Base-by-base conservation (phyloP, 2,113 vertebrate genomes). In the Formicarius rufipectus region DNA sequence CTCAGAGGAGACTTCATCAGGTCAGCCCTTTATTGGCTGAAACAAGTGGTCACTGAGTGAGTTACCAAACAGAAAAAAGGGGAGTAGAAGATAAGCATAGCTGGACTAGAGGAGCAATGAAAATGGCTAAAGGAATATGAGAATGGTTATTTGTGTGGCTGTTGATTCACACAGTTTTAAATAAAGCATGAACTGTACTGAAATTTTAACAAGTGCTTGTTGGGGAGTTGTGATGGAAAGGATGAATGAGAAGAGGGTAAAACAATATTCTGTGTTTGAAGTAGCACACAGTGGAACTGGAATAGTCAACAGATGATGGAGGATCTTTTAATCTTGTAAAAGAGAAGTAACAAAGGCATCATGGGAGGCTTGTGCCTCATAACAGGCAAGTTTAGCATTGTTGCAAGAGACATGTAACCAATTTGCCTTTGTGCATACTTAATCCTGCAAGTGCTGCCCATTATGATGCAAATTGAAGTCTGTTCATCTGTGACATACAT, bases 401-500 rank as follows among this genome's bases (percentile, higher is more conserved):
- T 83, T 95, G 66, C 49, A 66, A 68, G 62, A 73, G 22, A 59
- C 15, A 1, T 11, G 49, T 68, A 63, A 74, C 71, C 44, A 49
- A 18, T 73, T 63, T 85, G 63, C 49, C 63, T 87, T 87, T 93
- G 71, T 84, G 39, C 1, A 1, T 22, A 35, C 33, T 77, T 85
- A 85, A 90, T 93, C 82, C 78, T 90, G 58, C 49, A 37, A 79
- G 44, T 83, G 21, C 33, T 73, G 53, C 23, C 55, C 79, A 73
- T 88, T 95, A 27, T 50, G 49, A 90, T 92, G 85, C 37, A 92
- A 93, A 95, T 90, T 37, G 40, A 66, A 77, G 18, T 83, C 33
- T 82, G 58, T 85, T 71, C 3, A 2, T 58, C 85, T 86, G 68
- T 81, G 72, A 88, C 84, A 86, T 56, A 87, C 20, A 56, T 71